Evolutionary conservation across 2,113 vertebrate genomes (phyloP).

Genomic region (Sinosuthora webbiana): DNA sequence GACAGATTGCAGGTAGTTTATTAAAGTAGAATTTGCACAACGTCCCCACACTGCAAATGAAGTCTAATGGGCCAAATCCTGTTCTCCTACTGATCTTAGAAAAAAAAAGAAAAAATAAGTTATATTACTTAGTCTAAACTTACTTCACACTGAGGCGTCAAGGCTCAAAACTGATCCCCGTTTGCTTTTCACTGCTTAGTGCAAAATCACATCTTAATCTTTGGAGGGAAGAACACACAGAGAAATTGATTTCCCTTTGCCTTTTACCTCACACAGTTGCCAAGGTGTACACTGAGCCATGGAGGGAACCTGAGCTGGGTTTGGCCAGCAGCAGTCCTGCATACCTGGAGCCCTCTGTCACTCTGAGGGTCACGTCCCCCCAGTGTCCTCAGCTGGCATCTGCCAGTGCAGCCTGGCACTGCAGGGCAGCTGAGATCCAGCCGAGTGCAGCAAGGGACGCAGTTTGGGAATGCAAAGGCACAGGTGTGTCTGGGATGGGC

Average conservation of each 20-base stretch:
- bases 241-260: not conserved
- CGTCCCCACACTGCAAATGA: not conserved
- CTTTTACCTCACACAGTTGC: not conserved
- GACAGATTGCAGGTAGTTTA: not conserved
- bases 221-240: not conserved
- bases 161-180: not conserved
- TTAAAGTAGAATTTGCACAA: not conserved
- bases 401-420: not conserved
- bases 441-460: not conserved
- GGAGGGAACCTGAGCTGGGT: not conserved
- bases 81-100: not conserved
- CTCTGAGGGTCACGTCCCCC: not conserved
- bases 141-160: not conserved
- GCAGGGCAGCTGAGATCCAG: not conserved
- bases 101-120: not conserved
- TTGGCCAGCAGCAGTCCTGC: not conserved
- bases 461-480: not conserved
- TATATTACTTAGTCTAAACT: not conserved
- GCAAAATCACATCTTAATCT: not conserved
- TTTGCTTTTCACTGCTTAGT: not conserved
- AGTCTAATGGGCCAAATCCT: not conserved
- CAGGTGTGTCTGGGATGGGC: not conserved
- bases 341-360: rapidly evolving
- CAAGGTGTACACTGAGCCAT: rapidly evolving
- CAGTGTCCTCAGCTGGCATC: not conserved